Percentiles rank a stretch among this genome's conserved stretches.
Conservation (phyloP, 2,797 vertebrate genomes). For the Potorous gilbertii region DNA sequence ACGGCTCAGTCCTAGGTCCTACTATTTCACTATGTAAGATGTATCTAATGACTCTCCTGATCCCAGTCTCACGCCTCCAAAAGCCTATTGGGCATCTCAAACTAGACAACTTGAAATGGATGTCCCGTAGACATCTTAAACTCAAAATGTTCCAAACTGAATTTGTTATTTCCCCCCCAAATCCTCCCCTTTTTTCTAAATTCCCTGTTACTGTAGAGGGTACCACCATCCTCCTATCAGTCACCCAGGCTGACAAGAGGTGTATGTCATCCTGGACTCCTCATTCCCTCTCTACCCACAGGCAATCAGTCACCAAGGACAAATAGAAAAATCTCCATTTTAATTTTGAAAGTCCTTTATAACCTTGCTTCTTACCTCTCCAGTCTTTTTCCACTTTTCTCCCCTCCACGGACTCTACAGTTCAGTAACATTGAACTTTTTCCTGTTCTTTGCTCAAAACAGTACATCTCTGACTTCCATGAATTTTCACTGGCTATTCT, state of each 20-base stretch:
- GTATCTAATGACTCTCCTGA: background rate
- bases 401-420: background rate
- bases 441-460: background rate
- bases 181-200: background rate
- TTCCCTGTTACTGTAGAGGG: background rate
- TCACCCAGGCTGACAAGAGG: background rate
- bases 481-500: background rate
- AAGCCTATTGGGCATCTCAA: background rate
- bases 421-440: background rate
- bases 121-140: background rate
- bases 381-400: background rate
- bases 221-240: background rate
- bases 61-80: background rate
- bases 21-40: background rate
- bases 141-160: background rate
- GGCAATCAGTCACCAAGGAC: background rate
- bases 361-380: background rate
- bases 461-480: background rate
- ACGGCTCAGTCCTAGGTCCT: background rate
- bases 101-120: background rate
- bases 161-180: background rate
- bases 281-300: background rate
- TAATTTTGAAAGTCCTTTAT: background rate
- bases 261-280: background rate
- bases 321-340: background rate